phyloP scores from a whole-genome alignment of 1,140 invertebrate species.

The Prorops nasuta region DNA sequence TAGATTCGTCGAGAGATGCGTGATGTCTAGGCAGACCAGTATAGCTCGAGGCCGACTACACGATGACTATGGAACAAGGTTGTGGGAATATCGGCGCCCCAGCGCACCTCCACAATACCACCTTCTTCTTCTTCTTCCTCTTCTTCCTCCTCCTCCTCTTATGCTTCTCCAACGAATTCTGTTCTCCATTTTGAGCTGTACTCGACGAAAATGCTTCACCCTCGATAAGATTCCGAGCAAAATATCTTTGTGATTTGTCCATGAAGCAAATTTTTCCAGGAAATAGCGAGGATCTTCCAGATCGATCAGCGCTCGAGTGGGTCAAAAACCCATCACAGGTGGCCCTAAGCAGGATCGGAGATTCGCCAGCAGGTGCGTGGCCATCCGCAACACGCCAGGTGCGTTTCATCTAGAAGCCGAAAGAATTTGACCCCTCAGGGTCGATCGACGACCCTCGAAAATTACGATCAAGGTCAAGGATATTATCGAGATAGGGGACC shows the following conservation, averaged over 20 bases:
- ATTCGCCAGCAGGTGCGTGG: background rate
- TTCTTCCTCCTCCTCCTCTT: background rate
- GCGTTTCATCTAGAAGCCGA: slow-evolving; percentile 13
- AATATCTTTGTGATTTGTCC: too few relatives aligned
- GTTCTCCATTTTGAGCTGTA: too few relatives aligned
- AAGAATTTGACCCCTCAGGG: slow-evolving; percentile 20
- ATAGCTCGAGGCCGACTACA: background rate
- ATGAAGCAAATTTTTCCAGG: too few relatives aligned
- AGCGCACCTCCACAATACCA: background rate
- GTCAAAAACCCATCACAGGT: slow-evolving; percentile 7
- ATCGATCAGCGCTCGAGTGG: too few relatives aligned
- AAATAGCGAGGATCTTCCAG: too few relatives aligned
- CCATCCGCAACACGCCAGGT: slow-evolving; percentile 9
- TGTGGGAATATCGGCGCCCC: slow-evolving; percentile 20
- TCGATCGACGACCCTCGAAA: slow-evolving; percentile 15
- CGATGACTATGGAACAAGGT: slow-evolving; percentile 9
- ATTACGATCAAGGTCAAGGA: slow-evolving; percentile 23
- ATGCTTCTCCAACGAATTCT: too few relatives aligned
- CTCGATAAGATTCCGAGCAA: too few relatives aligned
- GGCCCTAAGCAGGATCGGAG: slow-evolving; percentile 4
- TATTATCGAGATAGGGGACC: too few relatives aligned
- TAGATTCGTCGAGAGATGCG: too few relatives aligned
- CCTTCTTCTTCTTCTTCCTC: background rate
- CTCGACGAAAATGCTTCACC: too few relatives aligned
- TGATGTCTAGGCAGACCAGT: too few relatives aligned